Conservation (phyloP, 2,113 vertebrate species). For the Cyanoramphus novaezelandiae region DNA sequence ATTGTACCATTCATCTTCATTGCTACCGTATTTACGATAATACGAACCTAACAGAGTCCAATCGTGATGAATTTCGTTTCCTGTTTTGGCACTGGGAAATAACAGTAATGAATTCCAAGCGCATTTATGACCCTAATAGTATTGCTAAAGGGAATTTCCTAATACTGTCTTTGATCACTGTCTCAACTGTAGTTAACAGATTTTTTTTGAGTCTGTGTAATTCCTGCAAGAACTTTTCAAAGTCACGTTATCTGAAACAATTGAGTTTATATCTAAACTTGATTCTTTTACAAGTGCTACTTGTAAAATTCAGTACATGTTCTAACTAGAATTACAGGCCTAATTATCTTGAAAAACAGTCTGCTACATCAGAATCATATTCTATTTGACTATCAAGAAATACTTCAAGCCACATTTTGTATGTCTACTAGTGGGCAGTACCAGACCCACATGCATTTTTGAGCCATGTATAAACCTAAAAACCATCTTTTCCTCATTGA, state of each 20-base stretch:
- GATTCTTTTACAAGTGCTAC: neutral
- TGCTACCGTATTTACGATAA: conserved; percentile 18
- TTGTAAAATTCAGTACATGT: neutral
- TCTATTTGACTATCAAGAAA: neutral
- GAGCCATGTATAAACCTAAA: neutral
- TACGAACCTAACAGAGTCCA: neutral
- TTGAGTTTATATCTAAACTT: neutral
- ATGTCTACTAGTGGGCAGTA: neutral
- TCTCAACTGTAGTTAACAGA: conserved; percentile 29
- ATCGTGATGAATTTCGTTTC: conserved; percentile 13
- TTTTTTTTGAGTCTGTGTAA: neutral
- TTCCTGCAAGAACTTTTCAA: conserved; percentile 29
- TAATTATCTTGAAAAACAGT: neutral
- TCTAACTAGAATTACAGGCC: neutral
- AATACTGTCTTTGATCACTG: conserved; percentile 36
- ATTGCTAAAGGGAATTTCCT: conserved; percentile 3
- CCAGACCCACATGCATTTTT: neutral
- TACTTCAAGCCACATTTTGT: neutral
- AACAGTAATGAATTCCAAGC: conserved; percentile 32
- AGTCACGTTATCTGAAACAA: conserved; percentile 13
- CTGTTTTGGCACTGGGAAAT: conserved; percentile 11
- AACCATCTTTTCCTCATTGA: neutral
- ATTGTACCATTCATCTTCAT: neutral
- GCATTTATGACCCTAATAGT: conserved; percentile 2
- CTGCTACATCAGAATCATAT: neutral